Evolutionary conservation across 2,888 invertebrate genomes (phyloP).

Genomic region (Pediacus dermestoides): DNA sequence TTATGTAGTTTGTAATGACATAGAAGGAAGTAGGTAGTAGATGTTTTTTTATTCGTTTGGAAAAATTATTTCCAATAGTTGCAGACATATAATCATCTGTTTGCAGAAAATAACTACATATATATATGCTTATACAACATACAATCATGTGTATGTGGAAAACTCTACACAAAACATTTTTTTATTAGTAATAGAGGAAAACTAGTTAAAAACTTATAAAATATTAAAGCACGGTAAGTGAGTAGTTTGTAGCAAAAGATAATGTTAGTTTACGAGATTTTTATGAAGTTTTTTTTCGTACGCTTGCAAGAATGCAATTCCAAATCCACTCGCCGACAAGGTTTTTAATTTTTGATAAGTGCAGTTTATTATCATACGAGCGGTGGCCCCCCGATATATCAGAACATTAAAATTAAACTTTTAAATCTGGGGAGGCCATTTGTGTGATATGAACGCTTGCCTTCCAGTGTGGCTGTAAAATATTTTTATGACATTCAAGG

Average conservation of each 20-base stretch:
- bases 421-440: slow-evolving; percentile 32
- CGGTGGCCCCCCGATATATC: slow-evolving; percentile 23
- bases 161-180: slow-evolving; percentile 4
- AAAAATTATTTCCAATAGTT: neutral
- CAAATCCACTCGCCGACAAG: slow-evolving; percentile 22
- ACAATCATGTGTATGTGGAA: slow-evolving; percentile 1
- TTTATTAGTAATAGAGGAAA: slow-evolving; percentile 12
- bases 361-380: slow-evolving; percentile 27
- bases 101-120: too few relatives aligned
- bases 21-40: too few relatives aligned
- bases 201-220: slow-evolving; percentile 29
- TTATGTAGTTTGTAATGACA: too few relatives aligned
- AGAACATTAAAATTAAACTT: slow-evolving; percentile 36
- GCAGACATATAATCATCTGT: slow-evolving; percentile 6
- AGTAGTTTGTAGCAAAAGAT: slow-evolving; percentile 32
- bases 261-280: slow-evolving; percentile 35
- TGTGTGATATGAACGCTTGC: slow-evolving; percentile 25
- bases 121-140: neutral
- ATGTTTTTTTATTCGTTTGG: slow-evolving; percentile 1
- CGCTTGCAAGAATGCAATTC: slow-evolving; percentile 24
- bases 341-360: slow-evolving; percentile 36
- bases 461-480: slow-evolving; percentile 26
- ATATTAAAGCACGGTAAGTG: slow-evolving; percentile 27
- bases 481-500: slow-evolving; percentile 30
- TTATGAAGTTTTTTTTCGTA: slow-evolving; percentile 31